These are phyloP conservation scores for Eupithecia dodoneata DNA, from an alignment of 2,888 invertebrate genomes.

Conservation along the genomic window DNA sequence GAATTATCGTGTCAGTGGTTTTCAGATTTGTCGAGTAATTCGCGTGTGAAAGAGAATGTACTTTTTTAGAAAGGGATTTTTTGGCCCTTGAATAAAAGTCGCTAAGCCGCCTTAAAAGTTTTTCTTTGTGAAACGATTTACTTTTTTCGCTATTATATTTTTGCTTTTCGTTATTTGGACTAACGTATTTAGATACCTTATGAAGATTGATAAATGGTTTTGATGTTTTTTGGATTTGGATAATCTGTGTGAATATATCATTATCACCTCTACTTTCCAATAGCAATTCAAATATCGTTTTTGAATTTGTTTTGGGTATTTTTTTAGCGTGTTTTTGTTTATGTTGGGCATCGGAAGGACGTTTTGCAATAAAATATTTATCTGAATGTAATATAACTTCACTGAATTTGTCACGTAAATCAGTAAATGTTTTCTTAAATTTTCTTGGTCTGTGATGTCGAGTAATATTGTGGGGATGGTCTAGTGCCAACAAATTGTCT, in stretches of 20 bases:
- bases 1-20: neutral
- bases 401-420: neutral
- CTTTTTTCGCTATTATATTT: neutral
- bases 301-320: neutral
- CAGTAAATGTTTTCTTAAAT: neutral
- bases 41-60: neutral
- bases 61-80: neutral
- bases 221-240: neutral
- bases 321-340: conserved; percentile 2
- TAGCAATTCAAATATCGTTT: neutral
- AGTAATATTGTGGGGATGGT: neutral
- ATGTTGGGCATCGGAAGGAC: neutral
- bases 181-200: neutral
- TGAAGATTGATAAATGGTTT: neutral
- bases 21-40: neutral
- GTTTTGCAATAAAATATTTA: neutral
- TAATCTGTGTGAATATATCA: neutral
- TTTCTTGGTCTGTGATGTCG: conserved; percentile 1
- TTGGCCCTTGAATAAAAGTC: neutral
- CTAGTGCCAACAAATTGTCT: neutral
- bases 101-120: neutral
- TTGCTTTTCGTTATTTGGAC: neutral
- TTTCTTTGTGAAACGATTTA: neutral
- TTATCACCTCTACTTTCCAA: neutral
- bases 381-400: neutral